Conservation (phyloP, 2,888 invertebrate genomes). For the Macrosiphum euphorbiae region DNA sequence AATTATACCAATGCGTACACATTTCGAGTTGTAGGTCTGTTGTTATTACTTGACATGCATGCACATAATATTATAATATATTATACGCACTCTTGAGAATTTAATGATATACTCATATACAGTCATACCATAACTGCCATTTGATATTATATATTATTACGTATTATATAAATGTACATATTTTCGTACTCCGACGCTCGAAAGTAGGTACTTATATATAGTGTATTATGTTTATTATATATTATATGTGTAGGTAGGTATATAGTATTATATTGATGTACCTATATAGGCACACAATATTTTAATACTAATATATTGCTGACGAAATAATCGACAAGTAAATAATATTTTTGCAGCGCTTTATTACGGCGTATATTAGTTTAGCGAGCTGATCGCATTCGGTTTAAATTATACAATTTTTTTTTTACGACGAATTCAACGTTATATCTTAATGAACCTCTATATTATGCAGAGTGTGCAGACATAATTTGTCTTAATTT, state of each 20-base stretch:
- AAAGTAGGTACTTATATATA: neutral
- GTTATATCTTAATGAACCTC: neutral
- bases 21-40: neutral
- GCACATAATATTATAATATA: neutral
- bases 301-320: neutral
- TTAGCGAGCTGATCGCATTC: neutral
- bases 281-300: neutral
- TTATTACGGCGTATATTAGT: neutral
- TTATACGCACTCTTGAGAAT: neutral
- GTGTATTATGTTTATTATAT: neutral
- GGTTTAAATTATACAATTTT: neutral
- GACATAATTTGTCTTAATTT: conserved; percentile 22
- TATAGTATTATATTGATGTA: neutral
- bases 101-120: neutral
- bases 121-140: neutral
- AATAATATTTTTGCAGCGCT: neutral
- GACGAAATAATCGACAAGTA: neutral
- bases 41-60: neutral
- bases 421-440: neutral
- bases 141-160: neutral
- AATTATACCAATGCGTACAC: neutral
- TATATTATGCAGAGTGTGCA: neutral
- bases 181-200: neutral
- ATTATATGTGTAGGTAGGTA: neutral
- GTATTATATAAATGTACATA: neutral